A percentile compares a stretch with the other conserved stretches of the same genome.
Conservation (phyloP, 2,888 invertebrate species). For the Parelbella ahira region DNA sequence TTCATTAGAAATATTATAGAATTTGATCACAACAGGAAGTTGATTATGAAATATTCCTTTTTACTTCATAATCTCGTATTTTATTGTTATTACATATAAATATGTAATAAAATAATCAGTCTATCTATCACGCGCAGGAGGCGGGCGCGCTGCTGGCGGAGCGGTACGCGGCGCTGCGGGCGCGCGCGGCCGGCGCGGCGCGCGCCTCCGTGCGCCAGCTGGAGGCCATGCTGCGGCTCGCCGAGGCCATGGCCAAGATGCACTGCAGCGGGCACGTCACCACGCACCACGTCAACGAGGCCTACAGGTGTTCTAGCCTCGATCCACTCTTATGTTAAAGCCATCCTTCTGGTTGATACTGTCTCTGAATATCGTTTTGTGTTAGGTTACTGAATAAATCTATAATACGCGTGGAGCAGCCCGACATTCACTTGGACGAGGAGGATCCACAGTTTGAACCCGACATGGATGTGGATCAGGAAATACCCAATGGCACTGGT, state of each 20-base stretch:
- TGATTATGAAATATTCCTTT: no score
- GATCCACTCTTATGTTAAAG: no score
- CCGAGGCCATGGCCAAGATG: constrained; percentile 98
- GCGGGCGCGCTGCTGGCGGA: constrained; percentile 92
- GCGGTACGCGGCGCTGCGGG: constrained; percentile 92
- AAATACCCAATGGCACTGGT: constrained; percentile 49
- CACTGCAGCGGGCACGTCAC: constrained; percentile 95
- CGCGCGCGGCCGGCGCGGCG: constrained; percentile 86
- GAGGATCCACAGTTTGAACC: constrained; percentile 82
- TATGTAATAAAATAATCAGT: no score
- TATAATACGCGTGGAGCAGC: constrained; percentile 98
- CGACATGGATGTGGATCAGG: constrained; percentile 79
- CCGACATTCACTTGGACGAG: constrained; percentile 96
- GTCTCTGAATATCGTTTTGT: no score
- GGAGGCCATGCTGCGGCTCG: constrained; percentile 91
- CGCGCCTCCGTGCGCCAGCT: constrained; percentile 96
- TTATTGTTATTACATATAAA: no score
- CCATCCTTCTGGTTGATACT: no score
- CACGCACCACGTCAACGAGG: constrained; percentile 92
- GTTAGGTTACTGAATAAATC: constrained; percentile 93
- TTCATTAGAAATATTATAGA: no score
- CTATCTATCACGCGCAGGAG: no score
- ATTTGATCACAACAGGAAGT: no score
- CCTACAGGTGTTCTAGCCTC: constrained; percentile 35
- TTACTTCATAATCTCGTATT: no score